Base-by-base conservation (phyloP, 1,140 invertebrate species). In the Panagrolaimus sp. region DNA sequence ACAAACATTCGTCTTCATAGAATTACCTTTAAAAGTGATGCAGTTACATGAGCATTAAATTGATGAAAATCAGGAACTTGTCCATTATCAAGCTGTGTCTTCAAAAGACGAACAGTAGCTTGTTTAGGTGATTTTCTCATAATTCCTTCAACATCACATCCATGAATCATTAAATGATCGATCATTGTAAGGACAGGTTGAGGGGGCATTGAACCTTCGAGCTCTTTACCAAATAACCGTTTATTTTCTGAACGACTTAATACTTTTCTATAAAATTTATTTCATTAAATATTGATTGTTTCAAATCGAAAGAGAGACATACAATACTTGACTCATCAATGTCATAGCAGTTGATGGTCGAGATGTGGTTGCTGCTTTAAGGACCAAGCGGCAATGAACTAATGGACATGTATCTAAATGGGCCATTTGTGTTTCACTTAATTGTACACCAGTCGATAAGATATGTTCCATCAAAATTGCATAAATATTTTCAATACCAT, bases 51-150 rank as follows among this genome's bases (percentile, higher is more conserved):
- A 27, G 76, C 68, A 53, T 67, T 71, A 46, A 65, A 76, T 57
- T 76, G 65, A 42, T 78, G 76, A 62, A 76, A 76, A 43, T 76
- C 73, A 23, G 74, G 74, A 2, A 76, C 74, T 71, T 76, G 74
- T 9, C 77, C 74, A 44, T 75, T 31, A 68, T 76, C 74, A 43
- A 76, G 64, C 38, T 75, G 74, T 5, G 43, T 47, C 27, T 69
- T 66, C 31, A 76, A 57, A 9, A 61, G 38, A 13, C 76, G 27
- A 5, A 76, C 75, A 23, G 77, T 76, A 5, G 66, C 63, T 27
- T 71, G 71, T 63, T 76, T 76, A 11, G 74, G 76, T 5, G 76
- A 78, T 62, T 76, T 76, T n/a, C 74, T 62, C 38, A 76, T 79
- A 63, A 76, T 79, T 7, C 74, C 74, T 31, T 76, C 74, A 25